A percentile compares a stretch with the other conserved stretches of the same genome.
phyloP scores from a whole-genome alignment of 2,888 invertebrate species.

The Pyrocoelia pectoralis region DNA sequence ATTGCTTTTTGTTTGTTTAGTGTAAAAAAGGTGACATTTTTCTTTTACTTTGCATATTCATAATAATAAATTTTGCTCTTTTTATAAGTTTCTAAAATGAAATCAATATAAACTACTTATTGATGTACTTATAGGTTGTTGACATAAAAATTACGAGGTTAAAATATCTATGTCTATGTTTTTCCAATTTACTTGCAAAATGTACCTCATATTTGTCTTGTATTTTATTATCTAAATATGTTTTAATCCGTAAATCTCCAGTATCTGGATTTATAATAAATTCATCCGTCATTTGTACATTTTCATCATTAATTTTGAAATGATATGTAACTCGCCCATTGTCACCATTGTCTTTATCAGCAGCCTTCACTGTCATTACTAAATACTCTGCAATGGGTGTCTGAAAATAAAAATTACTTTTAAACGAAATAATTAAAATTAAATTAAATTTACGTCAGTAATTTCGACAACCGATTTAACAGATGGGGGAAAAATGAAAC shows the following conservation, averaged over 20 bases:
- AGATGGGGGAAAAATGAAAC: constrained; percentile 78
- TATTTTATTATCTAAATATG: constrained; percentile 80
- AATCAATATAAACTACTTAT: too few relatives aligned
- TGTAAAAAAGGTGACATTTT: too few relatives aligned
- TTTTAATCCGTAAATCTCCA: constrained; percentile 83
- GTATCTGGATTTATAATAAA: constrained; percentile 80
- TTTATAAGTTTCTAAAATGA: too few relatives aligned
- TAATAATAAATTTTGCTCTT: too few relatives aligned
- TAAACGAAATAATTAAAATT: neutral
- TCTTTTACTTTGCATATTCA: too few relatives aligned
- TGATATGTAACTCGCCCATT: constrained; percentile 87
- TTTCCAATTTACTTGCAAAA: constrained; percentile 37
- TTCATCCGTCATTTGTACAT: constrained; percentile 81
- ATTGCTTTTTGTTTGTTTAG: too few relatives aligned
- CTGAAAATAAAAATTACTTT: constrained; percentile 55
- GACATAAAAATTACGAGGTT: too few relatives aligned
- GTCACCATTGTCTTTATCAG: constrained; percentile 82
- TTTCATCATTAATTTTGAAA: constrained; percentile 71
- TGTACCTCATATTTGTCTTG: constrained; percentile 73
- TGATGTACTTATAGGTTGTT: too few relatives aligned
- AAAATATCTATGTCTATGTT: too few relatives aligned
- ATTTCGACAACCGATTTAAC: constrained; percentile 81
- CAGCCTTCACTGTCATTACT: constrained; percentile 82
- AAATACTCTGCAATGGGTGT: constrained; percentile 80
- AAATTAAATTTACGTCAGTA: constrained; percentile 45